phyloP scores from a whole-genome alignment of 1,140 invertebrate species.

The Spodoptera frugiperda region DNA sequence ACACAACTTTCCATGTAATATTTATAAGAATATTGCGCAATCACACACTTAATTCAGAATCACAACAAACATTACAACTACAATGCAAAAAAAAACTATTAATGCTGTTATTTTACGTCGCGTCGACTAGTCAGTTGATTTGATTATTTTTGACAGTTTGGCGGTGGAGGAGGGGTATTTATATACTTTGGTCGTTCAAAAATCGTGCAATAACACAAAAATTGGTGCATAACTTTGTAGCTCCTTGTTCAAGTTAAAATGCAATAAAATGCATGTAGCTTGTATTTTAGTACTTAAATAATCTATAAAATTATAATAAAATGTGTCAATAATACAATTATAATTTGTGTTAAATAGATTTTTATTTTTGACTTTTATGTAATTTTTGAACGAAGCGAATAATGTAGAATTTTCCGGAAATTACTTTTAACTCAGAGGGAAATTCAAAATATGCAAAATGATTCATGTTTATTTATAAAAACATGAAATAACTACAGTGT shows the following conservation, averaged over 20 bases:
- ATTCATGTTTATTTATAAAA: not conserved
- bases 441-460: slow-evolving; percentile 42
- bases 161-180: not conserved
- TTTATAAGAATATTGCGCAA: not conserved
- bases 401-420: slow-evolving; percentile 61
- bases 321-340: too few species aligned
- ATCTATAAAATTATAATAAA: too few species aligned
- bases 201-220: not conserved
- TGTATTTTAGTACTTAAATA: too few species aligned
- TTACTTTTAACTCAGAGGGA: slow-evolving; percentile 27
- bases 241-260: too few species aligned
- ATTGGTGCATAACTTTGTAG: too few species aligned
- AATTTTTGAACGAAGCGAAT: slow-evolving; percentile 45
- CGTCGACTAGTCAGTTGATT: not conserved
- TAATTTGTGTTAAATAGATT: not conserved
- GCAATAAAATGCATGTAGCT: too few species aligned
- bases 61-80: not conserved
- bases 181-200: slow-evolving; percentile 1
- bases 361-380: too few species aligned
- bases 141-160: slow-evolving; percentile 16
- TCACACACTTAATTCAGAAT: not conserved
- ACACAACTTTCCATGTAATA: not conserved
- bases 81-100: not conserved
- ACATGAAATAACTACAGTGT: too few species aligned
- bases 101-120: not conserved